These are phyloP conservation scores for Coilia nasus DNA, from an alignment of 2,797 vertebrate genomes.

Conservation along the genomic window DNA sequence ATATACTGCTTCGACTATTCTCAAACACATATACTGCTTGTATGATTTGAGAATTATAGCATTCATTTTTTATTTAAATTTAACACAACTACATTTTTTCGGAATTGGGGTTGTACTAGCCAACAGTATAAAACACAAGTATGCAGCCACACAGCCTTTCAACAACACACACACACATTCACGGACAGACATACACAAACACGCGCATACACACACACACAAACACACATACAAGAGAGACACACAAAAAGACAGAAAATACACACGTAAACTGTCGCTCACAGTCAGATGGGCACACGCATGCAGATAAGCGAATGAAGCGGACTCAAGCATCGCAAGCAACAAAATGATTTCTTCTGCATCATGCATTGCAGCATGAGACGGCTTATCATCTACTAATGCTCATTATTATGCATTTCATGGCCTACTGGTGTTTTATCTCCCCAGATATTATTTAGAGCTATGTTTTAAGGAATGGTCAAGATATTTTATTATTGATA, in stretches of 20 bases:
- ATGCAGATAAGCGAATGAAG: slow-evolving; percentile 39
- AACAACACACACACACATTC: background rate
- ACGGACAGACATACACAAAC: slow-evolving; percentile 24
- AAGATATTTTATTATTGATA: no score
- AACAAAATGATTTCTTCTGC: slow-evolving; percentile 30
- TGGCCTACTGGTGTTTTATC: no score
- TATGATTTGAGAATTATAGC: no score
- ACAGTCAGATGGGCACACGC: background rate
- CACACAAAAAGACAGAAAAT: slow-evolving; percentile 31
- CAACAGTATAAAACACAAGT: slow-evolving; percentile 41
- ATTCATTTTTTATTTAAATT: no score
- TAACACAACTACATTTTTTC: no score
- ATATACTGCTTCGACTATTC: no score
- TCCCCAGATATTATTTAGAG: no score
- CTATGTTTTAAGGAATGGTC: no score
- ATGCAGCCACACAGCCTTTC: slow-evolving; percentile 47
- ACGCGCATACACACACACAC: slow-evolving; percentile 49
- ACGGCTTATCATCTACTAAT: background rate
- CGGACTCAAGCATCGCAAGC: slow-evolving; percentile 48
- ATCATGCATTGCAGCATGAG: slow-evolving; percentile 72
- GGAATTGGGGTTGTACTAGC: no score
- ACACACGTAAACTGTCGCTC: no score
- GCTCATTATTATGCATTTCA: no score
- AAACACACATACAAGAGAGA: slow-evolving; percentile 44
- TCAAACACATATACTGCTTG: no score